These are phyloP conservation scores for Allacma fusca DNA, from an alignment of 2,888 invertebrate species.

Conservation along the genomic window DNA sequence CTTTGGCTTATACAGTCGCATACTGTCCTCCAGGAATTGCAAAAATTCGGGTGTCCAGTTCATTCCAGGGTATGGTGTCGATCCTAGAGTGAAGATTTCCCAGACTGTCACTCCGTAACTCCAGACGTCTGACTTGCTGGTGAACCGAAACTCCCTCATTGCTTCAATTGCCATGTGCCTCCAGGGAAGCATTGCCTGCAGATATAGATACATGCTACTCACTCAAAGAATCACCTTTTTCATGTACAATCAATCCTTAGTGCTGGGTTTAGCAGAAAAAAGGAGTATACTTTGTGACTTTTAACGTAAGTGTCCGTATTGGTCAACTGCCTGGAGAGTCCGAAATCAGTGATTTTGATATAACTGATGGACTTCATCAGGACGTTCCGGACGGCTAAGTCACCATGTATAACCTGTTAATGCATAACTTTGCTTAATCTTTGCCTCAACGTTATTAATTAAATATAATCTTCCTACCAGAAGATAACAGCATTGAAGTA, in stretches of 20 bases:
- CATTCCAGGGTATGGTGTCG: background rate
- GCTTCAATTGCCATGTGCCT: background rate
- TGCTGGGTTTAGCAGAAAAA: too few species aligned
- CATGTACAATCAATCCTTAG: too few species aligned
- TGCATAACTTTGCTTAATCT: background rate
- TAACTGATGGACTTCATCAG: background rate
- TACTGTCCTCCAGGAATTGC: background rate
- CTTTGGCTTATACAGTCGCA: background rate
- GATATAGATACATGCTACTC: background rate
- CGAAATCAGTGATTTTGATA: background rate
- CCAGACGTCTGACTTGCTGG: background rate
- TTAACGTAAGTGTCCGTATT: background rate
- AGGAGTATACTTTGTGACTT: background rate
- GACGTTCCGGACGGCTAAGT: background rate
- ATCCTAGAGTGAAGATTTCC: slow-evolving; percentile 2
- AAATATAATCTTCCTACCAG: too few species aligned
- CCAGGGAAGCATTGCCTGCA: background rate
- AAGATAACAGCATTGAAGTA: too few species aligned
- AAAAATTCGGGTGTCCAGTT: background rate
- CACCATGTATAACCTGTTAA: slow-evolving; percentile 3
- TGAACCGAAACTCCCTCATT: background rate
- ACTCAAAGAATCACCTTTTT: too few species aligned
- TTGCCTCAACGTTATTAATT: too few species aligned
- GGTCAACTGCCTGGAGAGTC: background rate
- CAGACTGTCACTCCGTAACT: slow-evolving; percentile 11